A percentile compares a stretch with the other conserved stretches of the same genome.
These are phyloP conservation scores for Heliothis virescens DNA, from an alignment of 1,140 invertebrate species.

Conservation along the genomic window DNA sequence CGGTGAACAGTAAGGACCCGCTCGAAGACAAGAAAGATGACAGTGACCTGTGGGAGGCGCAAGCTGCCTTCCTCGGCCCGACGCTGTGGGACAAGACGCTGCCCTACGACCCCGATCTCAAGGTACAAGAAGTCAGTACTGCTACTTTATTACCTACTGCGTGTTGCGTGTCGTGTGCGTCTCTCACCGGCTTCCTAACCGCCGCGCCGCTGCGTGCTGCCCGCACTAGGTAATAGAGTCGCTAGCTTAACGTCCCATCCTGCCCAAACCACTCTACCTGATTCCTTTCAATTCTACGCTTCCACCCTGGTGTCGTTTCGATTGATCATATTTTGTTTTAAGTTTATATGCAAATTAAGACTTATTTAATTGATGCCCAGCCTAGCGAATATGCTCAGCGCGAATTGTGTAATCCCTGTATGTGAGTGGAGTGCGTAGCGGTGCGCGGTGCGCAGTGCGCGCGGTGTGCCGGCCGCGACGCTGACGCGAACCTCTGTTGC, in stretches of 20 bases:
- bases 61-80: constrained; percentile 97
- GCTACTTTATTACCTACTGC: constrained; percentile 83
- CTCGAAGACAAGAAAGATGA: constrained; percentile 94
- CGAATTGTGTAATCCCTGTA: constrained; percentile 37
- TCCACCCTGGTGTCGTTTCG: constrained; percentile 9
- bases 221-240: constrained; percentile 79
- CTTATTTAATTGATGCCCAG: constrained; percentile 23
- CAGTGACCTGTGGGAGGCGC: constrained; percentile 95
- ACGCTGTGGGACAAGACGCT: constrained; percentile 97
- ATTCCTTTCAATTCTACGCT: not conserved
- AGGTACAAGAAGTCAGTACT: constrained; percentile 90
- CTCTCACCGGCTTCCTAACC: constrained; percentile 64
- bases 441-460: constrained; percentile 12
- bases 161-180: constrained; percentile 77
- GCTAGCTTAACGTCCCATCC: constrained; percentile 20
- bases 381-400: constrained; percentile 48
- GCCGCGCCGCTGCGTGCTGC: constrained; percentile 39
- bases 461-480: constrained; percentile 30
- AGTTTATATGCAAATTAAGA: constrained; percentile 6
- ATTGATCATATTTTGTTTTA: constrained; percentile 9
- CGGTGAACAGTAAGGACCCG: constrained; percentile 88
- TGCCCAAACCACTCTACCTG: constrained; percentile 1
- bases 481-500: constrained; percentile 80
- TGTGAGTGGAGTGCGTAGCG: constrained; percentile 26
- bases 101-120: constrained; percentile 96